These are phyloP conservation scores for Pollachius pollachius DNA, from an alignment of 2,113 vertebrate genomes.

Conservation along the genomic window DNA sequence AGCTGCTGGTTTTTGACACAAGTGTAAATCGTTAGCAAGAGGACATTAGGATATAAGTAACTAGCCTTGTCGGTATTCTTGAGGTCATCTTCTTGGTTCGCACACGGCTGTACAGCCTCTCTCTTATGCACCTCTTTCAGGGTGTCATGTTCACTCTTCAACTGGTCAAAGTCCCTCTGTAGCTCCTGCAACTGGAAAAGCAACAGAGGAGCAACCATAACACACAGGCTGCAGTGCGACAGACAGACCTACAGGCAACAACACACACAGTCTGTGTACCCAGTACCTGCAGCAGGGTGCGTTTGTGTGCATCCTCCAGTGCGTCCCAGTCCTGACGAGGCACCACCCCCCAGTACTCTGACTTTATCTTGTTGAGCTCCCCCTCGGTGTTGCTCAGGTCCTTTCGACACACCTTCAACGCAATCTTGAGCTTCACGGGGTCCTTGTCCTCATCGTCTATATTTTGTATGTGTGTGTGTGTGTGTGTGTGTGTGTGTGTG, in stretches of 20 bases:
- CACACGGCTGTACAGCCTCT: not conserved
- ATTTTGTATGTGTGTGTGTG: not conserved
- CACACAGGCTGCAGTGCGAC: too few species aligned
- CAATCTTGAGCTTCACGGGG: slow-evolving; percentile 71
- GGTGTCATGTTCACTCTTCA: slow-evolving; percentile 71
- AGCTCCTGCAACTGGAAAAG: slow-evolving; percentile 67
- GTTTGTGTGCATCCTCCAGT: slow-evolving; percentile 69
- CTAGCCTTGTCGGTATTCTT: too few species aligned
- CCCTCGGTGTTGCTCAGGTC: slow-evolving; percentile 78
- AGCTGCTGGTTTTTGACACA: too few species aligned
- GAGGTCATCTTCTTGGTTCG: too few species aligned
- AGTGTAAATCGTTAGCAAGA: too few species aligned
- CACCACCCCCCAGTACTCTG: slow-evolving; percentile 54
- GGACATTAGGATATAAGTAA: too few species aligned
- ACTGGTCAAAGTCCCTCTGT: slow-evolving; percentile 68
- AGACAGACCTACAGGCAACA: too few species aligned
- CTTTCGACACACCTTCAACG: slow-evolving; percentile 73
- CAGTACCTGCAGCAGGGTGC: slow-evolving; percentile 72
- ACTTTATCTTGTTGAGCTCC: slow-evolving; percentile 72
- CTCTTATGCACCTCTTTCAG: slow-evolving; percentile 74
- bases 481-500: too few species aligned
- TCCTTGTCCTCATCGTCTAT: slow-evolving; percentile 61
- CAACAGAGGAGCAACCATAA: too few species aligned
- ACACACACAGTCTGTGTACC: not conserved
- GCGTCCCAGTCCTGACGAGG: slow-evolving; percentile 67